Percentiles rank a stretch among this genome's conserved stretches.
Conservation (phyloP, 2,888 invertebrate species). For the Nudaria mundana region DNA sequence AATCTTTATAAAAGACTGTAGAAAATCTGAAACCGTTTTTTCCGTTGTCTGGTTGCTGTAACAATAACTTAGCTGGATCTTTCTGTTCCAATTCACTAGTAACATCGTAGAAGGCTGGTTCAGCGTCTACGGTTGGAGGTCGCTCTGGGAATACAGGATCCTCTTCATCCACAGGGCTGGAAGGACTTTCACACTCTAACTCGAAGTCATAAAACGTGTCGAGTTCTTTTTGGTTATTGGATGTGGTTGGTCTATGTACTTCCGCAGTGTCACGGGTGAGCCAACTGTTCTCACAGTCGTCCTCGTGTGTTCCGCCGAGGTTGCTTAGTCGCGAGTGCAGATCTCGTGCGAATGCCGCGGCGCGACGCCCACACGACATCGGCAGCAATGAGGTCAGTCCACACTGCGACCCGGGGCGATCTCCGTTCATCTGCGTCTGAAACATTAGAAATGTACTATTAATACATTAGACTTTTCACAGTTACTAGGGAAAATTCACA, state of each 20-base stretch:
- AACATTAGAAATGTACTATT: slow-evolving; percentile 30
- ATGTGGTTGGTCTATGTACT: slow-evolving; percentile 42
- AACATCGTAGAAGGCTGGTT: slow-evolving; percentile 79
- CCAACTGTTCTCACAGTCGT: slow-evolving; percentile 70
- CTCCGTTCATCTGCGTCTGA: slow-evolving; percentile 80
- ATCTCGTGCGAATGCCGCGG: slow-evolving; percentile 90
- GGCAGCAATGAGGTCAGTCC: slow-evolving; percentile 86
- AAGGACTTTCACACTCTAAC: slow-evolving; percentile 84
- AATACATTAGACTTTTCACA: slow-evolving; percentile 8
- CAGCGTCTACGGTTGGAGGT: slow-evolving; percentile 75
- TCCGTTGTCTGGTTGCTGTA: slow-evolving; percentile 72
- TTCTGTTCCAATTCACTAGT: slow-evolving; percentile 68
- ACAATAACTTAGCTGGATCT: slow-evolving; percentile 51
- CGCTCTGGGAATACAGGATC: slow-evolving; percentile 78
- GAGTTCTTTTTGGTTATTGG: slow-evolving; percentile 57
- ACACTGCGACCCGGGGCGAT: slow-evolving; percentile 82
- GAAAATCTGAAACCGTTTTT: slow-evolving; percentile 74
- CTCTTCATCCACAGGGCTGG: slow-evolving; percentile 84
- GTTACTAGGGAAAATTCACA: too few species aligned
- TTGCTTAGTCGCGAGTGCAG: slow-evolving; percentile 88
- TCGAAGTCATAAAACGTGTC: slow-evolving; percentile 85
- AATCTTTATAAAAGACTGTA: slow-evolving; percentile 64
- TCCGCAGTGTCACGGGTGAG: slow-evolving; percentile 49
- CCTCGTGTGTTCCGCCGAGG: slow-evolving; percentile 81
- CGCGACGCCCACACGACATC: slow-evolving; percentile 90